Evolutionary conservation across 2,113 vertebrate species (phyloP), one percentile per base, ranked within the genome.

Genomic region (Abramis brama): DNA sequence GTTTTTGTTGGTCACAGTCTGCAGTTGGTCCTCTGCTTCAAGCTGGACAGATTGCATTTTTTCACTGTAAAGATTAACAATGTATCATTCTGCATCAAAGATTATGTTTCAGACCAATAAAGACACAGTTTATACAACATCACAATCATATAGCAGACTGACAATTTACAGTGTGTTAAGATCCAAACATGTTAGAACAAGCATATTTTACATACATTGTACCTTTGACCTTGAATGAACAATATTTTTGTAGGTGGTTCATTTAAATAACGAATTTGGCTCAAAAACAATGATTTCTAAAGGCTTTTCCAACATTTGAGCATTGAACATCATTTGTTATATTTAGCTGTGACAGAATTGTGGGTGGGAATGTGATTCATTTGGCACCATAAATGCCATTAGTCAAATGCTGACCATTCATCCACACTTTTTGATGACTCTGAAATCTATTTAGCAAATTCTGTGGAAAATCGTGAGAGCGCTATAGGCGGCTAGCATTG

Each of bases 341-440:
- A 23, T 74, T 74, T 74, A 47, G 71, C 71, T 74, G 6, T 74
- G 71, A 47, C 43, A 74, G 23, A 74, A 25, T 57, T 57, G 17
- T 59, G 50, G 21, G 52, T 57, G 27, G 50, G 52, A 33, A 21
- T 78, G 50, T 78, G 55, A 79, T 79, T 60, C 12, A 60, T 79
- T 43, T 60, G 12, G 21, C 11, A 39, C 27, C 13, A 30, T 66
- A 62, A 45, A 66, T 81, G 23, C 15, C 30, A 70, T 30, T 33
- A 66, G 43, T 82, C 25, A 83, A 50, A 52, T 39, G 57, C 17
- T 70, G 15, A 70, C 45, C 27, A 55, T 52, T 71, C 11, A 71
- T 73, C 30, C 66, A 55, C 21, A 59, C 7, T 7, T 73, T 83
- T 73, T 82, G 80, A 47, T 70, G 80, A 82, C 45, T 70, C 39